A percentile compares a stretch with the other conserved stretches of the same genome.
phyloP scores from a whole-genome alignment of 1,140 invertebrate species.

The Hypothenemus hampei region DNA sequence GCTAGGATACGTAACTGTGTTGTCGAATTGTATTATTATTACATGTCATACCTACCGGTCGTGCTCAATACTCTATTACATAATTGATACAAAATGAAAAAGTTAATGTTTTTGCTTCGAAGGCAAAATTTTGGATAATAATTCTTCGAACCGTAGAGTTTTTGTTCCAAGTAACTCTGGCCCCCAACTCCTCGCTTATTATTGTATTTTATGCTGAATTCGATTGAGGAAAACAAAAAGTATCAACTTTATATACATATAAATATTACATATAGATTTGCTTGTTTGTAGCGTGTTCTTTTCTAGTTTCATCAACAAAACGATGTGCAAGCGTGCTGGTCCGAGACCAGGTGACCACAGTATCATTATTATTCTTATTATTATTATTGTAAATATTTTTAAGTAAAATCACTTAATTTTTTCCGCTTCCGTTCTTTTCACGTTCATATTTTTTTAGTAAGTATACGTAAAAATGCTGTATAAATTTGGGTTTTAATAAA shows the following conservation, averaged over 20 bases:
- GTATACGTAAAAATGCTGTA: slow-evolving; percentile 45
- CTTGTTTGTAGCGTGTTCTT: slow-evolving; percentile 43
- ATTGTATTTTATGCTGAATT: slow-evolving; percentile 9
- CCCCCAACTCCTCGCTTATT: slow-evolving; percentile 7
- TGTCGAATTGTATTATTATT: slow-evolving; percentile 43
- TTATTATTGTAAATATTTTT: slow-evolving; percentile 49
- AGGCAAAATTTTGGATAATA: too few species aligned
- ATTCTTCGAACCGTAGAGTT: too few species aligned
- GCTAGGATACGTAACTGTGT: slow-evolving; percentile 48
- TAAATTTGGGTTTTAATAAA: slow-evolving; percentile 48
- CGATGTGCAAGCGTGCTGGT: slow-evolving; percentile 38
- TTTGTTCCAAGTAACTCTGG: too few species aligned
- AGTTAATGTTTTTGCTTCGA: too few species aligned
- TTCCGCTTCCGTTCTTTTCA: slow-evolving; percentile 45
- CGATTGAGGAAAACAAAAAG: slow-evolving; percentile 1
- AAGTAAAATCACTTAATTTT: slow-evolving; percentile 46
- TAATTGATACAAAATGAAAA: too few species aligned
- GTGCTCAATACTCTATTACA: slow-evolving; percentile 49
- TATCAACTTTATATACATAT: slow-evolving; percentile 7
- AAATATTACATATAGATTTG: slow-evolving; percentile 22
- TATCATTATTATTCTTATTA: slow-evolving; percentile 39
- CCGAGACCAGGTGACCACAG: slow-evolving; percentile 44
- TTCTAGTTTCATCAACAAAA: slow-evolving; percentile 32
- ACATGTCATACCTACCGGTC: slow-evolving; percentile 31
- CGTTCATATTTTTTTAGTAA: slow-evolving; percentile 46